Evolutionary conservation across 2,888 invertebrate species (phyloP).

Genomic region (Periphyllus acericola): DNA sequence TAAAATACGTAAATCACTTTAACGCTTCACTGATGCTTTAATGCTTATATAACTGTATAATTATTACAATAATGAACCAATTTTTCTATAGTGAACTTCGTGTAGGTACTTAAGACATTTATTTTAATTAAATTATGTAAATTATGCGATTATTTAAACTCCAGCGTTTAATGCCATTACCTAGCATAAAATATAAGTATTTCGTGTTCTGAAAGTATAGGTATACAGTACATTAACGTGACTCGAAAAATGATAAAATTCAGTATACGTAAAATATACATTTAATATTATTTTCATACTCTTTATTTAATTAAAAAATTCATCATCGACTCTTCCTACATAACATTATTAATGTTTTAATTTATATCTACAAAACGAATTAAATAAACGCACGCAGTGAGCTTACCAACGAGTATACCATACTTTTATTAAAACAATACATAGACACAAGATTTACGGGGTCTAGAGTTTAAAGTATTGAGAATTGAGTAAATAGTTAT

Average conservation of each 20-base stretch:
- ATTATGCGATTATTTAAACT: conserved; percentile 43
- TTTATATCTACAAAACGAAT: no score
- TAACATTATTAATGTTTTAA: no score
- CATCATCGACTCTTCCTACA: background rate
- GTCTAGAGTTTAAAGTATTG: no score
- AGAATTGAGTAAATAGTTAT: no score
- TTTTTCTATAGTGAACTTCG: conserved; percentile 2
- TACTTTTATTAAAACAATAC: no score
- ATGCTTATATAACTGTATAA: background rate
- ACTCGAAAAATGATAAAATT: background rate
- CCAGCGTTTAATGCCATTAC: conserved; percentile 15
- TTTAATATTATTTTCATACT: conserved; percentile 1
- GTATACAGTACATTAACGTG: background rate
- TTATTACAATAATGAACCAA: conserved; percentile 4
- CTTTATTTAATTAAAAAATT: conserved; percentile 8
- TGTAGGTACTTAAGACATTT: background rate
- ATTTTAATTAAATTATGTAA: conserved; percentile 56
- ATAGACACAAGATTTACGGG: no score
- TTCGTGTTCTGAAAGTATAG: background rate
- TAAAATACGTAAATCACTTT: no score
- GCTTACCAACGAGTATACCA: no score
- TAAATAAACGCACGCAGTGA: no score
- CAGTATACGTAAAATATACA: background rate
- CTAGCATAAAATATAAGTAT: conserved; percentile 20
- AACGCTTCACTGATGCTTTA: no score